Percentiles rank a stretch among this genome's conserved stretches.
phyloP scores from a whole-genome alignment of 2,888 invertebrate genomes.

The Merodon equestris region DNA sequence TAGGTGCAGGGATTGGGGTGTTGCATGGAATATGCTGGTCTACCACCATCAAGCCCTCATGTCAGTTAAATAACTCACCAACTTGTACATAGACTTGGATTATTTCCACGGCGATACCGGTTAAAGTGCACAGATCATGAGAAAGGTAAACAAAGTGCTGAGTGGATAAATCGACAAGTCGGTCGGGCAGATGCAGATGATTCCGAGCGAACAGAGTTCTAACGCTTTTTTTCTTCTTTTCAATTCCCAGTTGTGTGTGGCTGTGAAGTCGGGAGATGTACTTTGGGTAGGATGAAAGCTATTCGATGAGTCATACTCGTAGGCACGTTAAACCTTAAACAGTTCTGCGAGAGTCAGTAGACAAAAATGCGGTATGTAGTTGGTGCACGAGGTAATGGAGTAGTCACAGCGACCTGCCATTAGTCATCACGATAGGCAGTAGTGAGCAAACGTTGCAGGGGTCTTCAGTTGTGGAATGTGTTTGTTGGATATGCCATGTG shows the following conservation, averaged over 20 bases:
- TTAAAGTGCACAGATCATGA: conserved; percentile 45
- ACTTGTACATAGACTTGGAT: conserved; percentile 10
- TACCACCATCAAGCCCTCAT: conserved; percentile 43
- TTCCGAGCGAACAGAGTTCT: conserved; percentile 21
- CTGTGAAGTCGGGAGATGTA: conserved; percentile 19
- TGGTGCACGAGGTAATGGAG: conserved; percentile 19
- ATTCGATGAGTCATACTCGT: conserved; percentile 56
- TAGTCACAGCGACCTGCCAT: conserved; percentile 41
- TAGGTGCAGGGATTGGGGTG: conserved; percentile 19
- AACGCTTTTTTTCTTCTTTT: conserved; percentile 11
- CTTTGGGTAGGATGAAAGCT: conserved; percentile 63
- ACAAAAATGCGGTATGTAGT: conserved; percentile 63
- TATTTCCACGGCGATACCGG: conserved; percentile 11
- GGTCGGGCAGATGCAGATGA: conserved; percentile 42
- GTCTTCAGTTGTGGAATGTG: too few relatives aligned
- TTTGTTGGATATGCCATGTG: too few relatives aligned
- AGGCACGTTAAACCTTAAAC: conserved; percentile 54
- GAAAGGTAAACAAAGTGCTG: conserved; percentile 53
- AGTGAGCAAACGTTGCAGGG: too few relatives aligned
- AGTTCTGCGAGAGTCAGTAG: conserved; percentile 65
- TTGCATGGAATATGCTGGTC: conserved; percentile 56
- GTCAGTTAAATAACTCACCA: conserved; percentile 20
- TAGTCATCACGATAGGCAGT: conserved; percentile 44
- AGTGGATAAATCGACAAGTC: conserved; percentile 32
- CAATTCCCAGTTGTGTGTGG: background rate